Evolutionary conservation across 2,113 vertebrate species (phyloP), one percentile per base, ranked within the genome.

Genomic region (Dendrocopos noguchii): DNA sequence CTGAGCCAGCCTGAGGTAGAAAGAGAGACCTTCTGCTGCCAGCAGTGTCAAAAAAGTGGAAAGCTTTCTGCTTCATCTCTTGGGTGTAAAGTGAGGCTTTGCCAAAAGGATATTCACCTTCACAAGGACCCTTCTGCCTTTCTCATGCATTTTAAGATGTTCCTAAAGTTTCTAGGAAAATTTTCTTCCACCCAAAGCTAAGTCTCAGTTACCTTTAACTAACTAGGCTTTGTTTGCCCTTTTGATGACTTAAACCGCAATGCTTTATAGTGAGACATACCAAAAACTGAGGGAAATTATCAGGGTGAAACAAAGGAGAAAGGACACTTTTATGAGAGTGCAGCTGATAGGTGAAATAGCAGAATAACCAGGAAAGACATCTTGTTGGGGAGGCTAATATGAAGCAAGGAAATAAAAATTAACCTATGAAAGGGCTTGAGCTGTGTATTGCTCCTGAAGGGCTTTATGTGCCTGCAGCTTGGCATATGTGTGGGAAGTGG

Each of bases 1-100:
- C 67, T 0, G 1, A 50, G 67, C 25, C 60, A 52, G 19, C 28
- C 24, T 0, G 1, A 0, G 5, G 7, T 34, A 8, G 53, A 33
- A 79, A 68, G 42, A 42, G 27, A 47, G 8, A 64, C 19, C 31
- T 67, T 9, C 72, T 53, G 33, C 44, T 47, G 5, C 29, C 50
- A 68, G 28, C 4, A 2, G 4, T 39, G 24, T 9, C 29, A 31
- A 39, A 39, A 39, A 39, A 53, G 31, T 12, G 6, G 25, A 80
- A 80, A 50, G 3, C 65, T 55, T 80, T 72, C 56, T 64, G 22
- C 33, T 31, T 67, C 34, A 21, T 34, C n/a, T 46, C n/a, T 19
- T 63, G 64, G 11, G 15, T 29, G 17, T 12, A 6, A 80, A 90
- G 52, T 33, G 34, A 71, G 42, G 20, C 15, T 91, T 87, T 91